Evolutionary conservation across 2,113 vertebrate genomes (phyloP), one percentile per base, ranked within the genome.

Genomic region (Glareola pratincola): DNA sequence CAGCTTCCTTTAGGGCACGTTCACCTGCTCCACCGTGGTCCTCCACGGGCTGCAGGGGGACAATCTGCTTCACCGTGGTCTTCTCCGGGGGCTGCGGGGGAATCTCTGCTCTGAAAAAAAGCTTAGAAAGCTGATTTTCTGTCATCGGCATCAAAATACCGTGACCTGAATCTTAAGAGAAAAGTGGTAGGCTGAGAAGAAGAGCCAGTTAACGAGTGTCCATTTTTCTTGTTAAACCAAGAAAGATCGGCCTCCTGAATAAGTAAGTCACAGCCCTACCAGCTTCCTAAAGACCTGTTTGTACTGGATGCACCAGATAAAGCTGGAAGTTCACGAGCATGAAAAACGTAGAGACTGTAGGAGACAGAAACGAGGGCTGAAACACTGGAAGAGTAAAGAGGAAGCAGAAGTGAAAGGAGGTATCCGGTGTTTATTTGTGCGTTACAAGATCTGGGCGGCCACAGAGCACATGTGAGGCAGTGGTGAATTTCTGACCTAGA

Each of bases 11-110:
- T 34, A 54, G 43, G 37, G 6, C 14, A 14, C 1, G 3, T 39
- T 47, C 45, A 60, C 24, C 36, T 45, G 20, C 19, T 34, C 34
- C 10, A 18, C 7, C 0, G 0, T 13, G 34, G 57, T 30, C 14
- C n/a, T 79, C 8, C 19, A 5, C 12, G 45, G 45, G 45, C 39
- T 66, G 34, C 60, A 57, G 23, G 34, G 6, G 8, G 5, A 82
- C 41, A 78, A 1, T 2, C 67, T 83, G 32, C 41, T 41, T 67
- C 80, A 37, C 9, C 24, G 14, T 4, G 3, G 37, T 29, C 80
- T 64, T 59, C 18, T 67, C 48, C 57, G 54, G 21, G 23, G 14
- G 22, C 50, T 43, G 22, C 16, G 67, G 67, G 32, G 74, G 5
- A 66, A 47, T 36, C 12, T 29, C 69, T 50, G 1, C 41, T 82